phyloP scores from a whole-genome alignment of 92 coral and sea anemone species.

The Phymanthus crucifer region DNA sequence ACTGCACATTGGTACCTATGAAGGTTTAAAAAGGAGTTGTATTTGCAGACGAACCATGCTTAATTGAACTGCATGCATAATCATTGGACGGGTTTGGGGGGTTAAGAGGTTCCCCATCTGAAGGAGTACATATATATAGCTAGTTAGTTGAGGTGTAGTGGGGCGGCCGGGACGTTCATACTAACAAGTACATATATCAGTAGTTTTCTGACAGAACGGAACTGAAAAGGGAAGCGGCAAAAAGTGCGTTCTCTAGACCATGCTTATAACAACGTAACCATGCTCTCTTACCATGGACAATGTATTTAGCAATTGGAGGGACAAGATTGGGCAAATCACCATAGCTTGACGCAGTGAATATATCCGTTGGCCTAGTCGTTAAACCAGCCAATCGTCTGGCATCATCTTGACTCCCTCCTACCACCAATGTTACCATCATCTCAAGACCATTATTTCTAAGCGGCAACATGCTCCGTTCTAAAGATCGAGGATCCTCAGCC shows the following conservation, averaged over 20 bases:
- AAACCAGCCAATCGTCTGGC: conserved; percentile 30
- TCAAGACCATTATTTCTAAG: conserved; percentile 18
- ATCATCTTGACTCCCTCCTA: conserved; percentile 20
- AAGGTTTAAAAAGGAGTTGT: too few species aligned
- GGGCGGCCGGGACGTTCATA: too few species aligned
- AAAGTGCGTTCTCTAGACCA: background rate
- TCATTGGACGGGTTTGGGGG: too few species aligned
- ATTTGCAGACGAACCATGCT: too few species aligned
- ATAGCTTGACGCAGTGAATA: conserved; percentile 32
- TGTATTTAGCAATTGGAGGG: conserved; percentile 44
- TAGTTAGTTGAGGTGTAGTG: too few species aligned
- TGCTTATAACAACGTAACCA: background rate
- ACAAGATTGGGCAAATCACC: conserved; percentile 34
- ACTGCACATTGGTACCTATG: too few species aligned
- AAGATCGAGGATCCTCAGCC: background rate
- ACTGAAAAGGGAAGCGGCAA: background rate
- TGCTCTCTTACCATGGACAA: conserved; percentile 45
- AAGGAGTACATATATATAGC: too few species aligned
- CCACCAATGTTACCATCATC: conserved; percentile 18
- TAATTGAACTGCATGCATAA: too few species aligned
- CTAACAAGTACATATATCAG: too few species aligned
- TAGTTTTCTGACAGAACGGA: background rate
- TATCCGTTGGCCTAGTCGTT: conserved; percentile 37
- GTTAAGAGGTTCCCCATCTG: too few species aligned
- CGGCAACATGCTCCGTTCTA: conserved; percentile 1